Evolutionary conservation across 2,797 vertebrate species (phyloP), one percentile per base, ranked within the genome.

Genomic region (Spea hammondii): DNA sequence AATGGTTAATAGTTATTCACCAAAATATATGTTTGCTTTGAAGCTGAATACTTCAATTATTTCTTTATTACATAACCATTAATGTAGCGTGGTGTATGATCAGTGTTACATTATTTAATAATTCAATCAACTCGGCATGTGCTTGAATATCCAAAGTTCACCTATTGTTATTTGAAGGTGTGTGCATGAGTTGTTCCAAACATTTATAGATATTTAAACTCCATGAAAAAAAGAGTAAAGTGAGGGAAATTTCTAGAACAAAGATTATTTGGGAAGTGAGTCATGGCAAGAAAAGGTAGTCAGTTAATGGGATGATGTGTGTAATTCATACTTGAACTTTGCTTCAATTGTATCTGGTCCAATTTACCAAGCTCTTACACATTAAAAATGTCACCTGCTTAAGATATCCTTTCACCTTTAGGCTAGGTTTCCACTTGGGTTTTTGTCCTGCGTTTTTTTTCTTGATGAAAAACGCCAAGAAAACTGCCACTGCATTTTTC

Each of bases 91-190:
- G 6, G 17, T 68, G 46, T 32, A 45, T 8, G 49, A 50, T 49
- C 6, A 8, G 47, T n/a, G 46, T 14, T 49, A n/a, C 4, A 8
- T 17, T 12, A 68, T 49, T 67, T 62, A 12, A 14, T 17, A 5
- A 14, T 14, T 48, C 17, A 17, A 17, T 17, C 32, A 9, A 67
- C 13, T 49, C 45, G 49, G 65, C 65, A 49, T 13, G 48, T 13
- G 8, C 47, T 13, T 7, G 65, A 48, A 49, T 13, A 68, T 68
- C 8, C 65, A 68, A 68, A 68, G 65, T 68, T 68, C 65, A 68
- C 4, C 1, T 50, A 49, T 49, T 68, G 12, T 68, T 68, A 68
- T 5, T 68, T 65, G 32, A 65, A 50, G 65, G 47, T n/a, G 65
- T 68, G 47, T 68, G 47, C 8, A 50, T 49, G 4, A 68, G 12